A percentile compares a stretch with the other conserved stretches of the same genome.
Evolutionary conservation across 2,888 invertebrate species (phyloP).

Genomic region (Theodoxus fluviatilis): DNA sequence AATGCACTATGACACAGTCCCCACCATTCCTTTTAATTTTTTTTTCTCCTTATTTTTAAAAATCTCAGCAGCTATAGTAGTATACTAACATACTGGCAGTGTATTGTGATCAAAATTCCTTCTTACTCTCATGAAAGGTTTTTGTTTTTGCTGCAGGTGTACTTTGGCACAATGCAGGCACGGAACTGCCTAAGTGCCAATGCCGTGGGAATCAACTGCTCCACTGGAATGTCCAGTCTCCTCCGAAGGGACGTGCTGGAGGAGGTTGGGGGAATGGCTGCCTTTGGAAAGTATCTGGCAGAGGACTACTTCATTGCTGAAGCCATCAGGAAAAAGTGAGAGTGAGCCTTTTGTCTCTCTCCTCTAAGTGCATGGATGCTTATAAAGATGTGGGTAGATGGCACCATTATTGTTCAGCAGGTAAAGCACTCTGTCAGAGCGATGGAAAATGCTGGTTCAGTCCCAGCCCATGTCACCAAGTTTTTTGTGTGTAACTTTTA

Average conservation of each 20-base stretch:
- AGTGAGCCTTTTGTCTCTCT: no score
- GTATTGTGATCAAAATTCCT: not conserved
- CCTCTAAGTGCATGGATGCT: no score
- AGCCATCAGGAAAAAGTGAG: conserved; percentile 75
- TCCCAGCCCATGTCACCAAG: no score
- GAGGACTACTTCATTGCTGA: conserved; percentile 98
- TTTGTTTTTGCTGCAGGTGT: conserved; percentile 73
- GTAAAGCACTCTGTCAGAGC: no score
- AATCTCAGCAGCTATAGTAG: no score
- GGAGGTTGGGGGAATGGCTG: conserved; percentile 84
- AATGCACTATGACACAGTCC: no score
- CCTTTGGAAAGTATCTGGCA: conserved; percentile 92
- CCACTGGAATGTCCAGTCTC: conserved; percentile 97
- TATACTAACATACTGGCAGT: not conserved
- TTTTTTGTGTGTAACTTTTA: no score
- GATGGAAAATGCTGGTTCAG: no score
- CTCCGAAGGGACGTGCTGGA: conserved; percentile 88
- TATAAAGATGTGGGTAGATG: no score
- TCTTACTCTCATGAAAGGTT: not conserved
- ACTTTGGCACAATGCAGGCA: conserved; percentile 96
- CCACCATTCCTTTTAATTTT: no score
- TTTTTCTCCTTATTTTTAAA: not conserved
- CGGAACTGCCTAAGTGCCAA: conserved; percentile 93
- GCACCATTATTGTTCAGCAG: no score
- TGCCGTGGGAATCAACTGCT: conserved; percentile 90